Evolutionary conservation across 2,797 vertebrate species (phyloP).

Genomic region (Darevskia nairensis): DNA sequence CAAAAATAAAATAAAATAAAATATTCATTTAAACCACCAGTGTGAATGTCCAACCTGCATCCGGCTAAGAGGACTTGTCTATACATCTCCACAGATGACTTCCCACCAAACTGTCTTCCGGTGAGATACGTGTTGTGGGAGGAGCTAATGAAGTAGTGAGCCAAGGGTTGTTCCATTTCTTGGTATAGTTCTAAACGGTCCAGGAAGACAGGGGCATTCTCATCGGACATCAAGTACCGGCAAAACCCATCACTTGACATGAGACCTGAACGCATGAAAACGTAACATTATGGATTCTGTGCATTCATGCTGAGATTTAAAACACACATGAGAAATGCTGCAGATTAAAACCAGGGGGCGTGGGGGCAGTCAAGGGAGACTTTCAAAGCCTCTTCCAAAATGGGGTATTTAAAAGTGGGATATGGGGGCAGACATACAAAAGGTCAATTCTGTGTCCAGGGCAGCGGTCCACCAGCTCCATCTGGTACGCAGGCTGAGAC

Average conservation of each 20-base stretch:
- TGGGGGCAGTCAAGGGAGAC: no score
- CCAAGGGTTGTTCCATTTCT: conserved; percentile 97
- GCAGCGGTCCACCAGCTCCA: no score
- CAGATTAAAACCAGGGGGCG: not conserved
- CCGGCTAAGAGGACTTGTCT: conserved; percentile 96
- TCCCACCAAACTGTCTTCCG: conserved; percentile 96
- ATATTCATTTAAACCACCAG: conserved; percentile 16
- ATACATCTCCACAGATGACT: conserved; percentile 98
- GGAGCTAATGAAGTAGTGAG: conserved; percentile 98
- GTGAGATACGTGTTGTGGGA: conserved; percentile 98
- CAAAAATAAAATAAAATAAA: not conserved
- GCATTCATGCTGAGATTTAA: not conserved
- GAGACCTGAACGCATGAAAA: conserved; percentile 77
- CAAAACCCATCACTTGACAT: conserved; percentile 98
- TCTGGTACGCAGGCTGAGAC: no score
- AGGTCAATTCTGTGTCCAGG: no score
- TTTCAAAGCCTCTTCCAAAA: no score
- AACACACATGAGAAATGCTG: not conserved
- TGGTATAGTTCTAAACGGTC: conserved; percentile 96
- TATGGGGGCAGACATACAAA: no score
- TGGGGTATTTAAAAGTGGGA: no score
- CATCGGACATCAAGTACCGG: conserved; percentile 97
- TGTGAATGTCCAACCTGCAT: conserved; percentile 87
- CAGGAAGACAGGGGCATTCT: conserved; percentile 97
- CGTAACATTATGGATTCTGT: not conserved